These are phyloP conservation scores for Napeogenes sylphis DNA, from an alignment of 2,888 invertebrate genomes.

Conservation along the genomic window DNA sequence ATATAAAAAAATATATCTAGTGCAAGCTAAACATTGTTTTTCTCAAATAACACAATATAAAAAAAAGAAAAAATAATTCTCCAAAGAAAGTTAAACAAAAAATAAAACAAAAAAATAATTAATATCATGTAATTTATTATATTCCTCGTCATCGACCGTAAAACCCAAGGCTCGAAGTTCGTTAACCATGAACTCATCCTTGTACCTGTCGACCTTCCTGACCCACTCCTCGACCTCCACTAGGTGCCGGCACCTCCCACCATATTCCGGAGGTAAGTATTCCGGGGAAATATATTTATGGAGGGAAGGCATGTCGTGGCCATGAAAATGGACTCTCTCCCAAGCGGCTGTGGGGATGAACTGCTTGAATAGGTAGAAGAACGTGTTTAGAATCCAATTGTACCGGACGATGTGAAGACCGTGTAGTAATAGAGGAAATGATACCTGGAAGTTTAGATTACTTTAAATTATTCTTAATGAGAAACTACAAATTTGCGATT, in stretches of 20 bases:
- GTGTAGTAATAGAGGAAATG: slow-evolving; percentile 84
- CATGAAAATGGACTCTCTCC: slow-evolving; percentile 68
- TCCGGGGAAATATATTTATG: slow-evolving; percentile 58
- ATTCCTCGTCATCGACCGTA: slow-evolving; percentile 38
- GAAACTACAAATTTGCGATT: too few species aligned
- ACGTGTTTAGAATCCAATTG: slow-evolving; percentile 86
- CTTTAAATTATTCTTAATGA: neutral
- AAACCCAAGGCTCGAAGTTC: slow-evolving; percentile 81
- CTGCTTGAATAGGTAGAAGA: slow-evolving; percentile 86
- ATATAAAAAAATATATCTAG: neutral
- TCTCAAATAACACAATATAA: too few species aligned
- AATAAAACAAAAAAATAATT: neutral
- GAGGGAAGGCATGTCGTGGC: slow-evolving; percentile 57
- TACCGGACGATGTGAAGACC: slow-evolving; percentile 87
- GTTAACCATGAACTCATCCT: slow-evolving; percentile 74
- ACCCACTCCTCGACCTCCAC: slow-evolving; percentile 81
- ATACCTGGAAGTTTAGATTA: slow-evolving; percentile 69
- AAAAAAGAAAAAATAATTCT: too few species aligned
- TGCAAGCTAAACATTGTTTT: too few species aligned
- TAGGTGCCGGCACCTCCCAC: slow-evolving; percentile 72
- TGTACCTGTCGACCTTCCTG: slow-evolving; percentile 71
- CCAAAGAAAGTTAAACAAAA: neutral
- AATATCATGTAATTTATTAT: slow-evolving; percentile 5
- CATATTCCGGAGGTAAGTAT: slow-evolving; percentile 61
- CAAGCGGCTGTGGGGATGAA: slow-evolving; percentile 82